Evolutionary conservation across 2,113 vertebrate genomes (phyloP).

Genomic region (Macrotis lagotis): DNA sequence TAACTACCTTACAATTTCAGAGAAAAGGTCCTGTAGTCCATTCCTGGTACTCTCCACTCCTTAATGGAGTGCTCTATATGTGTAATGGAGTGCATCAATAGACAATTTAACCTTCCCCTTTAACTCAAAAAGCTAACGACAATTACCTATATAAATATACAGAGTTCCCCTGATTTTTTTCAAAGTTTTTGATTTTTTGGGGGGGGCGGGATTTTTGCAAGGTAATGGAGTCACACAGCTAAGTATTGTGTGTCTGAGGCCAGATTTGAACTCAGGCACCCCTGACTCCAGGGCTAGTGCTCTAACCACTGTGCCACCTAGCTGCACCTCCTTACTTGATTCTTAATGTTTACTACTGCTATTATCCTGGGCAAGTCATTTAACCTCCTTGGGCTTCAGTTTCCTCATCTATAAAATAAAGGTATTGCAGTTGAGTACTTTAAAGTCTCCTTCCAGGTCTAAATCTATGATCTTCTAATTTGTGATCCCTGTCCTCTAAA

Average conservation of each 20-base stretch:
- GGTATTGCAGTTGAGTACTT: background rate
- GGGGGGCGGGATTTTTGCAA: too few relatives aligned
- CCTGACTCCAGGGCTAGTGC: too few relatives aligned
- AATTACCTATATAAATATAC: background rate
- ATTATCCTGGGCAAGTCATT: background rate
- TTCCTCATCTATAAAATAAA: background rate
- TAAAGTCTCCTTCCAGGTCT: background rate
- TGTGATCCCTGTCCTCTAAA: background rate
- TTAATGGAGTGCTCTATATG: too few relatives aligned
- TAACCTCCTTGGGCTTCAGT: background rate
- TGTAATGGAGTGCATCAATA: background rate
- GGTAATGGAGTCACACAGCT: too few relatives aligned
- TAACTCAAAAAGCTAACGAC: background rate
- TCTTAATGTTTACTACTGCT: background rate
- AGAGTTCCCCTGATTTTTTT: background rate
- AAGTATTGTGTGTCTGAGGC: too few relatives aligned
- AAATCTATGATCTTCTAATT: background rate
- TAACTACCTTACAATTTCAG: background rate
- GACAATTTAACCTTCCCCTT: background rate
- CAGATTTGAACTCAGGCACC: too few relatives aligned
- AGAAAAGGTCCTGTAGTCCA: background rate
- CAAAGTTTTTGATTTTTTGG: too few relatives aligned
- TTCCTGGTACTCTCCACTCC: background rate
- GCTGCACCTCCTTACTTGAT: background rate
- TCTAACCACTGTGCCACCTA: too few relatives aligned